A percentile compares a stretch with the other conserved stretches of the same genome.
These are phyloP conservation scores for Deilephila elpenor DNA, from an alignment of 2,888 invertebrate species.

Conservation along the genomic window DNA sequence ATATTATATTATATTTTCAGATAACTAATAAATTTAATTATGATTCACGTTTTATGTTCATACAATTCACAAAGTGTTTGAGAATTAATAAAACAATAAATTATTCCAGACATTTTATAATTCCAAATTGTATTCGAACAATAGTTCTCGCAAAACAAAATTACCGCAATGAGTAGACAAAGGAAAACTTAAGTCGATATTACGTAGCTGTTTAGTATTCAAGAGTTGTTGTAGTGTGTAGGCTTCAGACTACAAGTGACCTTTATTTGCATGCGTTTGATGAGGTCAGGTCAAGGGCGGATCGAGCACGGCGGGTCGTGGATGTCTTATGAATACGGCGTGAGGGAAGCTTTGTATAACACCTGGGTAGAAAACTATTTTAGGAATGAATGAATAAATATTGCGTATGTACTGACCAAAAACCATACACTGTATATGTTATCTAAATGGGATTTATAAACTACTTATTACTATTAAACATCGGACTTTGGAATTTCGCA, in stretches of 20 bases:
- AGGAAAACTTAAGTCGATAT: neutral
- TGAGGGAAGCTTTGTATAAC: neutral
- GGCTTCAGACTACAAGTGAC: neutral
- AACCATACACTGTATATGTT: too few species aligned
- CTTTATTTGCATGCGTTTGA: conserved; percentile 24
- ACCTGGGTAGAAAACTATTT: neutral
- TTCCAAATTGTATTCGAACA: neutral
- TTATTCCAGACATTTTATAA: neutral
- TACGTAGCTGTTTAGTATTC: conserved; percentile 3
- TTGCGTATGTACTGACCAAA: neutral
- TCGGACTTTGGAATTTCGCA: too few species aligned
- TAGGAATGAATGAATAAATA: too few species aligned
- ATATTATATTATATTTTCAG: neutral
- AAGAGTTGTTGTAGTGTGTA: neutral
- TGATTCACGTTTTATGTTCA: neutral
- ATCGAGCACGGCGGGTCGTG: neutral
- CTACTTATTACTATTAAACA: too few species aligned
- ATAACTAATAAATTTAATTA: neutral
- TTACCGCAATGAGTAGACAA: neutral
- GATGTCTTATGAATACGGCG: neutral
- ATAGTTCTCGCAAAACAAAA: neutral
- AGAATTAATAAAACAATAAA: neutral
- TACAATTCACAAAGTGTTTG: neutral
- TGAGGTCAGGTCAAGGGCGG: neutral
- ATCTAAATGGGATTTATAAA: too few species aligned